Evolutionary conservation across 2,797 vertebrate species (phyloP), one percentile per base, ranked within the genome.

Genomic region (Typhlichthys eigenmanni): DNA sequence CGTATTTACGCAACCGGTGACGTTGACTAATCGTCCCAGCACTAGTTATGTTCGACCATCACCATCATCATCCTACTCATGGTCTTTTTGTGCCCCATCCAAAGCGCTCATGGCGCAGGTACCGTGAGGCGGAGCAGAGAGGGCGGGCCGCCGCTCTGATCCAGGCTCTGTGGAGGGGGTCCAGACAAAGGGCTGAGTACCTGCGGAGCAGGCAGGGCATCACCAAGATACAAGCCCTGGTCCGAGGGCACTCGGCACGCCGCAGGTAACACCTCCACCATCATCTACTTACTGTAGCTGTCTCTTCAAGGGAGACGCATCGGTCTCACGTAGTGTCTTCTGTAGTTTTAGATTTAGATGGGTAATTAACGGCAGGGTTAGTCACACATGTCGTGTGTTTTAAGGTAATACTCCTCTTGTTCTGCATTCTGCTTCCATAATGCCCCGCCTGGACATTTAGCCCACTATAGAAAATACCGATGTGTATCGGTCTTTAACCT

Each of bases 241-340:
- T 89, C 84, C 93, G 95, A 73, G 96, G 97, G 3, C 83, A 93
- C 64, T 95, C 96, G 0, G 95, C 96, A 69, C 92, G 96, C 4
- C 92, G 85, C 74, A 95, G 96, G 98, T 97, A 87, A 75, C 13
- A 34, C n/a, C 2, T 34, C 16, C 50, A 4, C 14, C 13, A 4
- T 4, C 24, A 29, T 29, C 4, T 29, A 29, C 24, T 29, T 29
- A 29, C 24, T 29, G 24, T 48, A 4, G 24, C 17, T 52, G 7
- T 11, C 11, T 16, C 0, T 13, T 43, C 10, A 43, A 50, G n/a
- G 16, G 10, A 50, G 14, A 10, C 24, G 3, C 16, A 50, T 17
- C 10, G 10, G 50, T 19, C 50, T 11, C 38, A 7, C 38, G 4
- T 29, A 29, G 24, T 29, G 4, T 29, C 24, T 24, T 24, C 24